Evolutionary conservation across 2,113 vertebrate genomes (phyloP).

Genomic region (Aptenodytes patagonicus): DNA sequence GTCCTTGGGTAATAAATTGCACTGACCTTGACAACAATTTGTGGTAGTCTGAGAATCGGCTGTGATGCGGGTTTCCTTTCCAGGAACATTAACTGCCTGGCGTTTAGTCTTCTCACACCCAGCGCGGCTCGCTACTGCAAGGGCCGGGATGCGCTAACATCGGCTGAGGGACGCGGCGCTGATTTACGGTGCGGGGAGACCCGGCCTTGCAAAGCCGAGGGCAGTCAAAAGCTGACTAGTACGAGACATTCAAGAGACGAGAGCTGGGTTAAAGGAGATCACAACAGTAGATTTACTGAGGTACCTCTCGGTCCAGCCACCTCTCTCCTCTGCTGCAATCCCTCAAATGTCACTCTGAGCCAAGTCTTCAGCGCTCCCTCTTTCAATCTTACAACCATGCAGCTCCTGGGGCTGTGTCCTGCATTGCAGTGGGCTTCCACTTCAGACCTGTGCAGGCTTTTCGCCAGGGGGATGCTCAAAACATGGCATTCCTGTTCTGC

Average conservation of each 20-base stretch:
- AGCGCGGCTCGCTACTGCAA: not conserved
- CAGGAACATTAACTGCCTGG: not conserved
- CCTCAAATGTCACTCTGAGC: not conserved
- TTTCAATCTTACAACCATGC: not conserved
- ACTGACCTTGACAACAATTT: not conserved
- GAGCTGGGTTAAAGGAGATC: not conserved
- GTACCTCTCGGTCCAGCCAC: not conserved
- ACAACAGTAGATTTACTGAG: not conserved
- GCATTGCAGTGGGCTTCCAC: not conserved
- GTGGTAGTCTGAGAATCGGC: not conserved
- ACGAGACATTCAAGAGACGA: rapidly evolving
- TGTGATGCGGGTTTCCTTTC: not conserved
- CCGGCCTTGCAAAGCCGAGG: not conserved
- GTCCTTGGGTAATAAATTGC: not conserved
- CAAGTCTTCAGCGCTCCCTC: not conserved
- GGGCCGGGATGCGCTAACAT: not conserved
- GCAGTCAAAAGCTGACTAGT: not conserved
- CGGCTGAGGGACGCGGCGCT: rapidly evolving
- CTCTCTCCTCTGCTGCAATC: not conserved
- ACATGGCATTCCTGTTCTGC: not conserved
- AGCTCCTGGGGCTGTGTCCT: not conserved
- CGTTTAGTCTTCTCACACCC: not conserved
- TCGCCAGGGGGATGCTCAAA: not conserved
- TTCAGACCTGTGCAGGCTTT: not conserved
- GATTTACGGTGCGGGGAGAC: not conserved